Base-by-base conservation (phyloP, 1,140 invertebrate species). In the Danaus plexippus region DNA sequence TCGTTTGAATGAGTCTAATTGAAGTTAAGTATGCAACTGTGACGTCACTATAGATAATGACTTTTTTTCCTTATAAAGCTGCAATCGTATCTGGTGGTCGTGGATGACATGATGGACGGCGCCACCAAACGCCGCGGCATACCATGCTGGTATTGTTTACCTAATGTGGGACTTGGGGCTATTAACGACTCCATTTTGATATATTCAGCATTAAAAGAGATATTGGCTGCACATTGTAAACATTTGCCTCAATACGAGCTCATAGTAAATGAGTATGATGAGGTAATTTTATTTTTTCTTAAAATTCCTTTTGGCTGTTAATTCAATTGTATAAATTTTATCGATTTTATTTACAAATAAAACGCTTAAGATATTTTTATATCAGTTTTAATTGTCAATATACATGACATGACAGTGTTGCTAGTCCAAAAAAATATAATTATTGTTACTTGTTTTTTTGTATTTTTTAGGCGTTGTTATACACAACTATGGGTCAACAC, bases 31-130 rank as follows among this genome's bases (percentile, higher is more conserved):
- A 32, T 32, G 0, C 1, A 32, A 32, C 0, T 32, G 13, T 10
- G 9, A 15, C 47, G 47, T 47, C 22, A 32, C 22, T 32, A 32
- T 3, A 32, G 22, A 6, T 32, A 32, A 32, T 32, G 7, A 9
- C 43, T 22, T 57, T 9, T 49, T 11, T 47, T 49, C 52, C 18
- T 51, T 52, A 51, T 61, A 11, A 64, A 94, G 93, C 67, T 92
- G 9, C 97, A 99, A 88, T 92, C 94, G 11, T 96, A 92, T 80
- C 94, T 97, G 56, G 75, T 98, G 1, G 88, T 99, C 0, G 76
- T 91, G 10, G 97, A 99, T 85, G 97, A 99, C 77, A 92, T 99
- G 40, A 96, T 98, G 92, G 97, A 99, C 85, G 83, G 90, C 5
- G 94, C 95, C 12, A 82, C 90, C 48, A 93, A 91, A 1, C 89